phyloP scores from a whole-genome alignment of 2,888 invertebrate species.

The Xestia sexstrigata region DNA sequence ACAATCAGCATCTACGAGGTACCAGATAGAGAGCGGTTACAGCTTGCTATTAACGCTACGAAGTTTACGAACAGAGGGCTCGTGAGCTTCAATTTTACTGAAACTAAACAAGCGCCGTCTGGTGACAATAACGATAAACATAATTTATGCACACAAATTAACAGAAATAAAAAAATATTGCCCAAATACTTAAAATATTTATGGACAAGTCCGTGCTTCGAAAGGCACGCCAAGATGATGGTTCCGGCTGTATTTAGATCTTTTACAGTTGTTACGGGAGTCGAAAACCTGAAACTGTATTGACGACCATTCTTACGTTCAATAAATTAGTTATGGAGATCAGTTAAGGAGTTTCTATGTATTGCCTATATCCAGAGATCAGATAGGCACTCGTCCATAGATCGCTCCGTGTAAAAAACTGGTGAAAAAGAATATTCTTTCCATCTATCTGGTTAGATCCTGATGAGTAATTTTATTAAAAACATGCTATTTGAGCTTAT shows the following conservation, averaged over 20 bases:
- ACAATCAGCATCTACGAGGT: slow-evolving; percentile 9
- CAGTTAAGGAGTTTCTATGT: no score
- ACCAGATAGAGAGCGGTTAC: slow-evolving; percentile 19
- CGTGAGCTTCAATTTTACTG: neutral
- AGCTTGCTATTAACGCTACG: neutral
- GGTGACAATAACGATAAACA: neutral
- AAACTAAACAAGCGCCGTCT: neutral
- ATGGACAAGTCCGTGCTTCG: neutral
- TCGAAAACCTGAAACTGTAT: no score
- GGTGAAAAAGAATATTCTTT: neutral
- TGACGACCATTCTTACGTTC: no score
- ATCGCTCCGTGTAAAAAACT: neutral
- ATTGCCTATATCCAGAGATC: no score
- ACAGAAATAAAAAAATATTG: neutral
- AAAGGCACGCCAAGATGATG: neutral
- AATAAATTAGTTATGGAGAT: no score
- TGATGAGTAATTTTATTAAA: neutral
- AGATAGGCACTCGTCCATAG: no score
- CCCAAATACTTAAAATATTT: neutral
- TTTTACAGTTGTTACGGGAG: no score
- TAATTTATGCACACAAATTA: neutral
- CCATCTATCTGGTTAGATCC: neutral
- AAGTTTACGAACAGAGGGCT: neutral
- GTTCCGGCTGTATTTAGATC: no score
- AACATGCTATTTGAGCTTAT: neutral